Base-by-base conservation (phyloP, 2,113 vertebrate species). In the Amazona guildingii region DNA sequence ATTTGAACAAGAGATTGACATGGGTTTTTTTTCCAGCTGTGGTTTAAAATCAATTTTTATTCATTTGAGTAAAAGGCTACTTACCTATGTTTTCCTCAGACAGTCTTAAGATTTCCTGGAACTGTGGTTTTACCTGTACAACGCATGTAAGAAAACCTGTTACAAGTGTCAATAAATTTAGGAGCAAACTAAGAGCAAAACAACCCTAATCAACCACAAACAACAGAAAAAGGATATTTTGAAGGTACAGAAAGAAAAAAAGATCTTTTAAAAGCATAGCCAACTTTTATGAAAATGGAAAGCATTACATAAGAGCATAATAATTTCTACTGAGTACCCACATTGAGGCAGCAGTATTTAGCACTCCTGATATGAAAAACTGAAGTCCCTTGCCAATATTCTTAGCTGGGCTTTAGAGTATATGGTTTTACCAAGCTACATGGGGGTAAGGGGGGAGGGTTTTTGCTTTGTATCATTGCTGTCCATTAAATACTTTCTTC, bases 21-120 rank as follows among this genome's bases (percentile, higher is more conserved):
- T 11, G 15, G 3, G 6, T 0, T 35, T 51, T 72, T 72, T 43
- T 57, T 27, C 13, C 48, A 35, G 33, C 21, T 88, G 21, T 3
- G 7, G 19, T 67, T 85, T 83, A 44, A 52, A 28, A 51, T 28
- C 2, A 63, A 44, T 35, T 72, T 57, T 90, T 74, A 62, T 44
- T 86, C 1, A 17, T 67, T 61, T 92, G 21, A 73, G 46, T 91
- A 86, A 92, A 57, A 82, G 89, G 39, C 21, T 74, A 97, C 99
- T 98, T 97, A 99, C 99, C 99, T 91, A 99, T 98, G 57, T 99
- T 99, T 98, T 99, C 99, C 97, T 99, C 99, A 88, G 99, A 99
- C 7, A 99, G 98, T 87, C 99, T 98, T 95, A 99, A 98, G 95
- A 99, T 99, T 98, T 99, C 99, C 94, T 99, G 99, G 92, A 99